Percentiles rank a stretch among this genome's conserved stretches.
These are phyloP conservation scores for Catalaphyllia jardinei DNA, from an alignment of 64 coral and sea anemone species.

Conservation along the genomic window DNA sequence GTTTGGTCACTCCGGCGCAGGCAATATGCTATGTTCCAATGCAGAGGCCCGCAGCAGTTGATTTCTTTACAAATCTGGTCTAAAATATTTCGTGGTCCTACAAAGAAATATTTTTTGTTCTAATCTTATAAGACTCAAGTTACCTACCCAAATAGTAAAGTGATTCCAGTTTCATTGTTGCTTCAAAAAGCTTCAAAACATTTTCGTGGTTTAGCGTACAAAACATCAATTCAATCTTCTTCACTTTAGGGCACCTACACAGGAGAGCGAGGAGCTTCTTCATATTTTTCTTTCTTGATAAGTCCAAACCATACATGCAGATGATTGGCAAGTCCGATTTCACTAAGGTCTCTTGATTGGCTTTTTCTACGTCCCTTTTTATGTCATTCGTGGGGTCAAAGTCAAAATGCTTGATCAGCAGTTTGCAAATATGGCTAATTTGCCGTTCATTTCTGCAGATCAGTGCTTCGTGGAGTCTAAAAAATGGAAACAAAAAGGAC, in stretches of 20 bases:
- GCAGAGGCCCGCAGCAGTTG: too few species aligned
- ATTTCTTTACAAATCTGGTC: too few species aligned
- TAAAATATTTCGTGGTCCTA: too few species aligned
- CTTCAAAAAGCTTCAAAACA: slow-evolving; percentile 21
- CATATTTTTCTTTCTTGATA: slow-evolving; percentile 3
- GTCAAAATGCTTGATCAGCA: slow-evolving; percentile 43
- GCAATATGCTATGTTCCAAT: too few species aligned
- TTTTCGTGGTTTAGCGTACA: background rate
- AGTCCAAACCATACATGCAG: slow-evolving; percentile 23
- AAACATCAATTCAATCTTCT: slow-evolving; percentile 30
- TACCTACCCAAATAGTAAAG: slow-evolving; percentile 12
- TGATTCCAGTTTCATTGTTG: slow-evolving; percentile 12
- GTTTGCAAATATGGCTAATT: slow-evolving; percentile 20
- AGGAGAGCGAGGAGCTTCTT: background rate
- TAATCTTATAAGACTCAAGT: too few species aligned
- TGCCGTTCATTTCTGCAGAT: slow-evolving; percentile 26
- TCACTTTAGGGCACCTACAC: slow-evolving; percentile 16
- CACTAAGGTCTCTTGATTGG: background rate
- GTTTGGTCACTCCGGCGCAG: too few species aligned
- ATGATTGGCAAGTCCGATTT: slow-evolving; percentile 13
- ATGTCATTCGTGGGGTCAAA: background rate
- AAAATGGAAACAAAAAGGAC: too few species aligned
- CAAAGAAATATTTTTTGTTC: too few species aligned
- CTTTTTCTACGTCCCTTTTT: background rate
- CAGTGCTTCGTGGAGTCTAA: slow-evolving; percentile 31